Base-by-base conservation (phyloP, 1,140 invertebrate genomes). In the Orchesella cincta region DNA sequence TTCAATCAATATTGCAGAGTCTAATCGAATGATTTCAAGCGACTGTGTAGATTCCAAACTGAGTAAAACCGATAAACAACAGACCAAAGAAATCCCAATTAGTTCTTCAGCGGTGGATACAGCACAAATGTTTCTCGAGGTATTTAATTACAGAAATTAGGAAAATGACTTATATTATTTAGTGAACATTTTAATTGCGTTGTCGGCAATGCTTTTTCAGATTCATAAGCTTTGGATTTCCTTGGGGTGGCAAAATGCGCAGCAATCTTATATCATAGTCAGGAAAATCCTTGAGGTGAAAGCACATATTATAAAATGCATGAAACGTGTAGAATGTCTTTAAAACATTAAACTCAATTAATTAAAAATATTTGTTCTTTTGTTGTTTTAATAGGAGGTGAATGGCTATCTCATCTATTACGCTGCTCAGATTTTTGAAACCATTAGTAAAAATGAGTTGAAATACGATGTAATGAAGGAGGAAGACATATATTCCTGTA, bases 21-120 rank as follows among this genome's bases (percentile, higher is more conserved):
- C 12, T n/a, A 57, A 57, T n/a, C 12, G 23, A 3, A 12, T n/a
- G 12, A n/a, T 5, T n/a, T 26, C 52, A 3, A 3, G 23, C 23
- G 62, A 67, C 62, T 26, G 14, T 5, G 26, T 23, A 57, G 54
- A 57, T 57, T 14, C 54, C 23, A 5, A 18, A 31, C 23, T 33
- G 12, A 67, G 28, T 31, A 67, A 67, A 67, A 67, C 33, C 8
- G 62, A 67, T 33, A 1, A 31, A 5, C 26, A 31, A 33, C 8
- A 29, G 8, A 23, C 26, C 12, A 67, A 67, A n/a, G 62, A 67
- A 5, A 67, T 67, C n/a, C 62, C 62, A 12, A 67, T 67, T 12
- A 67, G 62, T 23, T 23, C 62, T 67, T 67, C 62, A 31, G 62
- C 62, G 8, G 31, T 33, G 26, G 62, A 67, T n/a, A 67, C 62